Evolutionary conservation across 2,888 invertebrate species (phyloP).

Genomic region (Diogma glabrata): DNA sequence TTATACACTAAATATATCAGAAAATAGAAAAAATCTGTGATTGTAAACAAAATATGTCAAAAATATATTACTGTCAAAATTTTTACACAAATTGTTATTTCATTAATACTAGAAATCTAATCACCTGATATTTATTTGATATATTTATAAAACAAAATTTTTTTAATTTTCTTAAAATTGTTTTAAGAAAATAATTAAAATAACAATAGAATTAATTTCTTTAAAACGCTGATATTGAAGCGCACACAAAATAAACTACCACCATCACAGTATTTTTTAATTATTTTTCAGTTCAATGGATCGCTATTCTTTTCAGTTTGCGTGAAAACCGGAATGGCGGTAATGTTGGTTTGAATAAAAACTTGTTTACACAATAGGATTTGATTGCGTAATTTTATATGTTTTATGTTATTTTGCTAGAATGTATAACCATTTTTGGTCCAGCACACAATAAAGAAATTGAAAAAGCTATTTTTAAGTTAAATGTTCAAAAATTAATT

Average conservation of each 20-base stretch:
- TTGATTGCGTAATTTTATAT: no score
- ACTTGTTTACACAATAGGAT: no score
- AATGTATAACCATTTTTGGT: no score
- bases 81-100: background rate
- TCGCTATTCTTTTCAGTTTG: no score
- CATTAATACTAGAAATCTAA: background rate
- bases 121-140: no score
- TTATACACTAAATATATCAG: background rate
- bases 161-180: background rate
- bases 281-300: slow-evolving; percentile 2
- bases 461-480: no score
- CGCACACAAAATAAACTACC: slow-evolving; percentile 5
- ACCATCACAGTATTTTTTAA: slow-evolving; percentile 1
- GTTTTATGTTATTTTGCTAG: no score
- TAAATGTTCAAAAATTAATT: no score
- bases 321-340: no score
- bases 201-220: background rate
- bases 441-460: no score
- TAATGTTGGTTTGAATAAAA: no score
- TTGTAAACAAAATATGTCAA: slow-evolving; percentile 9
- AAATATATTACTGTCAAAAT: background rate
- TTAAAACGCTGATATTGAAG: background rate
- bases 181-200: background rate
- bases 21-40: background rate
- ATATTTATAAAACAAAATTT: no score